Conservation (phyloP, 2,888 invertebrate species). For the Andrena praecox region DNA sequence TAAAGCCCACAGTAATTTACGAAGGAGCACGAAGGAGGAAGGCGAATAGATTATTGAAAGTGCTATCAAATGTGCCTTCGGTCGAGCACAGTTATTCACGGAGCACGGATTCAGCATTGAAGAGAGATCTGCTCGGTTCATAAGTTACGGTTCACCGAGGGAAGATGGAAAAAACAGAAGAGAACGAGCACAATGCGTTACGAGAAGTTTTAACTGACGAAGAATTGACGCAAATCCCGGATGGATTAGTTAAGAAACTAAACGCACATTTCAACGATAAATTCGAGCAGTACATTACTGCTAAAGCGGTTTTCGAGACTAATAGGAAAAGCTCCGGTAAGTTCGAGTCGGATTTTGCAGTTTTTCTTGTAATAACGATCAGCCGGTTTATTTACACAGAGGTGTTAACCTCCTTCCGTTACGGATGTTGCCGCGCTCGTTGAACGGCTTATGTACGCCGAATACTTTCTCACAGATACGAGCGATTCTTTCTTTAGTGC, state of each 20-base stretch:
- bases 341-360: conserved; percentile 9
- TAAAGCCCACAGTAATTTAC: conserved; percentile 28
- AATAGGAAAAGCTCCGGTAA: conserved; percentile 88
- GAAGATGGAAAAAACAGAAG: conserved; percentile 82
- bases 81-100: conserved; percentile 11
- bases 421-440: background rate
- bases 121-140: background rate
- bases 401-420: conserved; percentile 32
- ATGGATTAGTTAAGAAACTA: conserved; percentile 87
- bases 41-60: conserved; percentile 32
- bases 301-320: conserved; percentile 91
- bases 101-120: conserved; percentile 25
- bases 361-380: conserved; percentile 14
- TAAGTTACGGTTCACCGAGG: background rate
- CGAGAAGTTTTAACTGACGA: conserved; percentile 85
- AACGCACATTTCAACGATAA: conserved; percentile 87
- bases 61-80: conserved; percentile 51
- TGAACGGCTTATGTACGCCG: background rate
- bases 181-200: conserved; percentile 83
- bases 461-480: background rate
- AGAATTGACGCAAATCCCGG: conserved; percentile 87
- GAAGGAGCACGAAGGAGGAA: background rate
- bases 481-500: background rate
- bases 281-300: conserved; percentile 90
- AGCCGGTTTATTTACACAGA: conserved; percentile 44